phyloP scores from a whole-genome alignment of 2,888 invertebrate genomes.

The Eubasilissa splendida region DNA sequence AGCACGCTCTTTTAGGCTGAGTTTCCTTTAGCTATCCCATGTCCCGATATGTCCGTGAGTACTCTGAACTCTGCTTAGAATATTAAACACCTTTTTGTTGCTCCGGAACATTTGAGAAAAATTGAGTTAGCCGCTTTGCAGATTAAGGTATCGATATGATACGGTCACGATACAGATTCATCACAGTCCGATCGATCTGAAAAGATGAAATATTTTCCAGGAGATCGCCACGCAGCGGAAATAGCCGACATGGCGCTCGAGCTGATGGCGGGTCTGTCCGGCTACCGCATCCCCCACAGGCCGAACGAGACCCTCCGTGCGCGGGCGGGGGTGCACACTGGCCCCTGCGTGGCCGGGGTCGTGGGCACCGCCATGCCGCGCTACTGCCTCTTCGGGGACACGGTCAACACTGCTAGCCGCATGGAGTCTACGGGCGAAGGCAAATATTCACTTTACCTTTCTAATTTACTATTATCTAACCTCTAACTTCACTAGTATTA shows the following conservation, averaged over 20 bases:
- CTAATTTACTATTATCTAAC: too few species aligned
- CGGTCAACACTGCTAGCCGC: constrained; percentile 77
- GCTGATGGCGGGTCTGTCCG: constrained; percentile 70
- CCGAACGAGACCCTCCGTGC: constrained; percentile 70
- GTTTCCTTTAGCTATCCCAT: too few species aligned
- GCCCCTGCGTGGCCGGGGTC: constrained; percentile 78
- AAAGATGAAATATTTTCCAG: constrained; percentile 61
- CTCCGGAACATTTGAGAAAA: too few species aligned
- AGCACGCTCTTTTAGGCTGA: too few species aligned
- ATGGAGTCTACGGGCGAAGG: constrained; percentile 77
- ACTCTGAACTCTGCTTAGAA: too few species aligned
- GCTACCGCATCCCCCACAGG: constrained; percentile 72
- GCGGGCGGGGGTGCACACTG: constrained; percentile 76
- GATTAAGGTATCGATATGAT: too few species aligned
- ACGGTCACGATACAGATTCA: too few species aligned
- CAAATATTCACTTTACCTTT: constrained; percentile 51
- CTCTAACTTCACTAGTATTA: too few species aligned
- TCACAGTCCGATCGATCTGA: too few species aligned
- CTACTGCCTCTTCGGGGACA: constrained; percentile 76
- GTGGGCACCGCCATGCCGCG: constrained; percentile 77
- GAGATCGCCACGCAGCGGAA: constrained; percentile 73
- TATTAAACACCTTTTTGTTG: too few species aligned
- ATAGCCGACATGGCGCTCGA: constrained; percentile 77
- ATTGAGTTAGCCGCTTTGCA: too few species aligned
- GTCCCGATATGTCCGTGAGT: too few species aligned